phyloP scores from a whole-genome alignment of 2,797 vertebrate species.

The Bovichtus variegatus region DNA sequence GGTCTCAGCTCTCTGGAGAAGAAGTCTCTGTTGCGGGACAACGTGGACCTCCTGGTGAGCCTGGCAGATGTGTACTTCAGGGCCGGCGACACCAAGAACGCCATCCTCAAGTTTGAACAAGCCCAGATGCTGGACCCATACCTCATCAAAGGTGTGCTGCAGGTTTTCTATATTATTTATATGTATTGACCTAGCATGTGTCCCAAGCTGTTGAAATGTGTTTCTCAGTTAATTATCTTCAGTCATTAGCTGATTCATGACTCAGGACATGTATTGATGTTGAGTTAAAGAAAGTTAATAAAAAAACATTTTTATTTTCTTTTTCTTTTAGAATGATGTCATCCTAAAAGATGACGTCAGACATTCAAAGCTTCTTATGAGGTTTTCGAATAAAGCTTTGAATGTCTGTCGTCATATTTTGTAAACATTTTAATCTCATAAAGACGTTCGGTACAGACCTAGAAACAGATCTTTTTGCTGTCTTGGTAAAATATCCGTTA shows the following conservation, averaged over 20 bases:
- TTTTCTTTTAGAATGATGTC: no score
- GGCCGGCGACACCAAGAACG: constrained; percentile 97
- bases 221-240: neutral
- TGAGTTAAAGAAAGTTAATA: no score
- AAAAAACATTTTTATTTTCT: no score
- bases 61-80: constrained; percentile 97
- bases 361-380: no score
- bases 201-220: neutral
- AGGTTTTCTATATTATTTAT: neutral
- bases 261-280: no score
- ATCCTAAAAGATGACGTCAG: no score
- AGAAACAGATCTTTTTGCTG: neutral
- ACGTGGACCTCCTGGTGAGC: constrained; percentile 96
- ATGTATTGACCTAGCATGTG: neutral
- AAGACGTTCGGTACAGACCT: no score
- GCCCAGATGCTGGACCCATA: constrained; percentile 99
- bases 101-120: constrained; percentile 98
- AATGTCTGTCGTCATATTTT: no score
- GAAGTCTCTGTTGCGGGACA: constrained; percentile 96
- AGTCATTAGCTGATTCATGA: neutral
- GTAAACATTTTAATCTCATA: no score
- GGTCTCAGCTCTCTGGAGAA: constrained; percentile 94
- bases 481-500: neutral
- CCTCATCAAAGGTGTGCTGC: constrained; percentile 92
- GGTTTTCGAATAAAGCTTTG: no score